These are phyloP conservation scores for Octodonta nipae DNA, from an alignment of 2,888 invertebrate genomes.

Conservation along the genomic window DNA sequence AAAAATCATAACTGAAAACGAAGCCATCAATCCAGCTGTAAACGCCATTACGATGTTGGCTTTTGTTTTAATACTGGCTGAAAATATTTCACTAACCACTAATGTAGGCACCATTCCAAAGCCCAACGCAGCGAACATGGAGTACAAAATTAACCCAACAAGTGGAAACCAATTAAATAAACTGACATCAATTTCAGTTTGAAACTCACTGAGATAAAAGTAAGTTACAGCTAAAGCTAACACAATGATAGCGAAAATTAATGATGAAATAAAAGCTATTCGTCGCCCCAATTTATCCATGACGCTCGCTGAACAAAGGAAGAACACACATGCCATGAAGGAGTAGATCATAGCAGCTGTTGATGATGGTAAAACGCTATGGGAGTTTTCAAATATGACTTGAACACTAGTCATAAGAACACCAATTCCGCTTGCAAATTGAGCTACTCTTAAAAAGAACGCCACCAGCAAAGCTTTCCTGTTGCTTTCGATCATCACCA, in stretches of 20 bases:
- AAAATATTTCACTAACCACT: constrained; percentile 25
- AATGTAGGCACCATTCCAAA: constrained; percentile 24
- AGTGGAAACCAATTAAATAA: constrained; percentile 25
- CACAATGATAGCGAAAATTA: constrained; percentile 15
- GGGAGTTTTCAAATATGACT: constrained; percentile 26
- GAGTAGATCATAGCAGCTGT: constrained; percentile 17
- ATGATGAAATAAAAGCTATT: constrained; percentile 18
- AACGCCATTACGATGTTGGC: constrained; percentile 21
- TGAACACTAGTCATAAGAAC: constrained; percentile 24
- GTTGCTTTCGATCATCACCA: constrained; percentile 22
- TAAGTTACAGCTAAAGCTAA: constrained; percentile 13
- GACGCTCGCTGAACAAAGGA: constrained; percentile 17
- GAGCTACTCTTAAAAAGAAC: constrained; percentile 21
- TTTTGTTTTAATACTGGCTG: constrained; percentile 26
- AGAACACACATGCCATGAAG: constrained; percentile 11
- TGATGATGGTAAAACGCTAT: constrained; percentile 17
- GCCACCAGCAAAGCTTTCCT: constrained; percentile 22
- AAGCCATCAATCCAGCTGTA: constrained; percentile 18
- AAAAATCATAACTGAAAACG: constrained; percentile 22
- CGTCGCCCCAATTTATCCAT: constrained; percentile 20
- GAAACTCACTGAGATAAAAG: constrained; percentile 18
- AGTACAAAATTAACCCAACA: constrained; percentile 22
- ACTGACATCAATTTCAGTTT: constrained; percentile 15
- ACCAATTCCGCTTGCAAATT: constrained; percentile 24
- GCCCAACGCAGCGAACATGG: constrained; percentile 20